Conservation (phyloP, 1,140 invertebrate species). For the Drosophila nikananu region DNA sequence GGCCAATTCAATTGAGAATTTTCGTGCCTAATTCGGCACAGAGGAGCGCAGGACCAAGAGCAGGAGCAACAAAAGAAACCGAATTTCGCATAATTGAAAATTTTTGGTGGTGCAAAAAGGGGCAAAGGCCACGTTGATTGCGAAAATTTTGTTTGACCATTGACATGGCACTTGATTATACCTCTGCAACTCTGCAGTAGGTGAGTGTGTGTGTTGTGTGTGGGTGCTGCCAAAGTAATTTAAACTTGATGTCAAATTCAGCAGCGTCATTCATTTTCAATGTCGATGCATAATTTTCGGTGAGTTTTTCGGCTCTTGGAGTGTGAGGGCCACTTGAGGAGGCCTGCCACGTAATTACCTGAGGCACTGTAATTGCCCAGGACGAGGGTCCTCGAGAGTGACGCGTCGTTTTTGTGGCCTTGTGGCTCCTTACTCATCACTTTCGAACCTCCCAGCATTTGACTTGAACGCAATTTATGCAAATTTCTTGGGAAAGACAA, state of each 20-base stretch:
- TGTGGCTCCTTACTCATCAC: slow-evolving; percentile 30
- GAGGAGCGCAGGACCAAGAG: slow-evolving; percentile 17
- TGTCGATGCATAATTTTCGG: slow-evolving; percentile 74
- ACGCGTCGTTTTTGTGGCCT: slow-evolving; percentile 55
- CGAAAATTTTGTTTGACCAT: slow-evolving; percentile 60
- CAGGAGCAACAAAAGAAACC: slow-evolving; percentile 55
- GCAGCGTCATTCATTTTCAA: slow-evolving; percentile 78
- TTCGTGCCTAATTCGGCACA: slow-evolving; percentile 74
- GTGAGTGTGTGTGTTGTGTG: slow-evolving; percentile 4
- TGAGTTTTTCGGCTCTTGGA: not conserved
- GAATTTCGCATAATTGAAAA: slow-evolving; percentile 78
- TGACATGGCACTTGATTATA: slow-evolving; percentile 78
- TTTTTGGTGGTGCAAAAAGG: slow-evolving; percentile 48
- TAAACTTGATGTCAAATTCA: slow-evolving; percentile 85
- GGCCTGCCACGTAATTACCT: slow-evolving; percentile 73
- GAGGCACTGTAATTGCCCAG: slow-evolving; percentile 77
- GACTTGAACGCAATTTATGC: slow-evolving; percentile 77
- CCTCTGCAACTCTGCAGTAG: slow-evolving; percentile 21
- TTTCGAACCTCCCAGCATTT: slow-evolving; percentile 29
- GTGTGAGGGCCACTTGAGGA: slow-evolving; percentile 57
- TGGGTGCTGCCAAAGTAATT: slow-evolving; percentile 67
- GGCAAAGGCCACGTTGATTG: slow-evolving; percentile 59
- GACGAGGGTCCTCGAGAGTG: slow-evolving; percentile 47
- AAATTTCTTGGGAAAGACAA: slow-evolving; percentile 63
- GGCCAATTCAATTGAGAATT: slow-evolving; percentile 84